phyloP scores from a whole-genome alignment of 2,888 invertebrate genomes.

The Cactoblastis cactorum region DNA sequence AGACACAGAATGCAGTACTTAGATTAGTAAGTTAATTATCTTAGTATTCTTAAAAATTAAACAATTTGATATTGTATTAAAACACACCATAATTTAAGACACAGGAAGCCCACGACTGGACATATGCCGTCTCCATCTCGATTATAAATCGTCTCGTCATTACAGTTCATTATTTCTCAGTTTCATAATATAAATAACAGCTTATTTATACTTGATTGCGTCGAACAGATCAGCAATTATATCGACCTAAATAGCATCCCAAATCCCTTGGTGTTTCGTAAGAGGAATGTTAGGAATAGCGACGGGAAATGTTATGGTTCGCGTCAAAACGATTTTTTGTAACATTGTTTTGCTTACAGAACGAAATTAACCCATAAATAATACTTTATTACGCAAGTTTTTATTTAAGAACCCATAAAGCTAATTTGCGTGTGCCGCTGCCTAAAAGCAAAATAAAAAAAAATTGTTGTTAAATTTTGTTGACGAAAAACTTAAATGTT shows the following conservation, averaged over 20 bases:
- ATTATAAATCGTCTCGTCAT: not conserved
- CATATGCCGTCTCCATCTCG: no score
- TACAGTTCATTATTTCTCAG: not conserved
- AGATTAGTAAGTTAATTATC: not conserved
- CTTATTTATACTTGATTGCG: conserved; percentile 41
- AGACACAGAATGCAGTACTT: no score
- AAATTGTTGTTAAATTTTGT: no score
- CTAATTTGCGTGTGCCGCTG: no score
- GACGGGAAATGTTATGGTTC: not conserved
- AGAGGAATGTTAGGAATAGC: not conserved
- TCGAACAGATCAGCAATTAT: conserved; percentile 35
- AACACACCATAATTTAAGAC: not conserved
- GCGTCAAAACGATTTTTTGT: not conserved
- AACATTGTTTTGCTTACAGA: not conserved
- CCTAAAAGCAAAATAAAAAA: no score
- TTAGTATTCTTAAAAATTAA: no score
- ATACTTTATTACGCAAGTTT: not conserved
- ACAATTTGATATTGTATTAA: no score
- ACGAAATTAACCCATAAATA: not conserved
- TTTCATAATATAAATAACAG: conserved; percentile 10
- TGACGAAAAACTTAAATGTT: no score
- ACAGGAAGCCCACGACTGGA: no score
- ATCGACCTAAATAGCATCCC: conserved; percentile 53
- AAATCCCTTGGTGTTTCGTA: conserved; percentile 1
- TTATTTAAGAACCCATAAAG: not conserved